Conservation (phyloP, 2,797 vertebrate species). For the Tragopan temminckii region DNA sequence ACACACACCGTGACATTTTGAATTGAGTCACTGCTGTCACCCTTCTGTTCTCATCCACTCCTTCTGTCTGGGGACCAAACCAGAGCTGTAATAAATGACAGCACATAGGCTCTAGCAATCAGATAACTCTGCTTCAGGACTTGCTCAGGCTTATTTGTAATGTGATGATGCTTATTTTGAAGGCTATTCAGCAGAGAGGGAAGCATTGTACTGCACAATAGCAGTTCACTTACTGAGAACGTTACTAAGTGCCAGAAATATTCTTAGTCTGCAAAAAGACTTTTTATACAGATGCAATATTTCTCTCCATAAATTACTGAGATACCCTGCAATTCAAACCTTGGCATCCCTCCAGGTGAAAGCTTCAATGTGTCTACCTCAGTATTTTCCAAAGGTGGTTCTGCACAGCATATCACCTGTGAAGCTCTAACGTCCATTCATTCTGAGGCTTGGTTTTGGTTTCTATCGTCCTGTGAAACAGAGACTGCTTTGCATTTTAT, state of each 20-base stretch:
- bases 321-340: neutral
- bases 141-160: neutral
- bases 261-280: neutral
- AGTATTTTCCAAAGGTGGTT: neutral
- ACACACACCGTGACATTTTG: rapidly evolving
- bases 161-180: neutral
- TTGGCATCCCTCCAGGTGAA: neutral
- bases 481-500: slow-evolving; percentile 23
- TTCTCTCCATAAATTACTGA: neutral
- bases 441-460: neutral
- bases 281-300: neutral
- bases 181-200: rapidly evolving
- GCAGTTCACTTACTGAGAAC: neutral
- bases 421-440: neutral
- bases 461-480: neutral
- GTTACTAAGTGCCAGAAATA: neutral
- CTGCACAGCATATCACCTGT: neutral
- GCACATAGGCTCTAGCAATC: neutral
- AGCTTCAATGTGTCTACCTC: neutral
- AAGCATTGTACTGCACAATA: neutral
- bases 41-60: neutral
- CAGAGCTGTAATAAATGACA: neutral
- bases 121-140: neutral
- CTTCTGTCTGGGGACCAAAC: neutral
- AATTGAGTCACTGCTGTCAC: slow-evolving; percentile 4